phyloP scores from a whole-genome alignment of 2,797 vertebrate genomes.

The Liasis olivaceus region DNA sequence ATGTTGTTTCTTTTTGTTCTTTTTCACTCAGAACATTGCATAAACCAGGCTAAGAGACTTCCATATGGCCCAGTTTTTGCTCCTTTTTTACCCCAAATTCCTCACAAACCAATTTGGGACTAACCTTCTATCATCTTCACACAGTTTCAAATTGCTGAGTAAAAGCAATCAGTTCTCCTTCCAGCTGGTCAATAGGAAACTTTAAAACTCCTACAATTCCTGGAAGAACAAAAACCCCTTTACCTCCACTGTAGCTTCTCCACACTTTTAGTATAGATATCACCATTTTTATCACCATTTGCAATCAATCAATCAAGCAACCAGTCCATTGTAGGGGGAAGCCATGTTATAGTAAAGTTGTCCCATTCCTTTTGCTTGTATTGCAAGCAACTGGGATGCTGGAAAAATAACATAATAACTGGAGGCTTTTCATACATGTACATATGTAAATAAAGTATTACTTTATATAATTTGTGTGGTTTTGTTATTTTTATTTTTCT shows the following conservation, averaged over 20 bases:
- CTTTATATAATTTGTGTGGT: background rate
- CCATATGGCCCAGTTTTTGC: background rate
- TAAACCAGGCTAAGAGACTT: background rate
- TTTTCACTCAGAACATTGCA: background rate
- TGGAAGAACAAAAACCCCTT: too few relatives aligned
- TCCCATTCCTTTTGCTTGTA: background rate
- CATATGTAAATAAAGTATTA: background rate
- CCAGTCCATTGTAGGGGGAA: background rate
- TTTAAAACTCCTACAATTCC: too few relatives aligned
- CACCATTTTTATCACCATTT: background rate
- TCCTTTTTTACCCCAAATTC: background rate
- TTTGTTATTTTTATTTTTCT: too few relatives aligned
- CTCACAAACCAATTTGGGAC: background rate
- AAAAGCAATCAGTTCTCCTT: background rate
- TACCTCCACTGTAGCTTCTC: too few relatives aligned
- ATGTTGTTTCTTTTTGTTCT: background rate
- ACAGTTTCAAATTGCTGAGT: background rate
- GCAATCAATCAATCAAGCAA: background rate
- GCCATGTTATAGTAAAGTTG: background rate
- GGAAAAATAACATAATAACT: background rate
- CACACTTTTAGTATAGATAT: background rate
- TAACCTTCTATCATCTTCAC: background rate
- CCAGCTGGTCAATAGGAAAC: background rate
- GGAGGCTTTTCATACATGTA: background rate
- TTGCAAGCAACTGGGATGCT: background rate